Evolutionary conservation across 2,888 invertebrate genomes (phyloP), one percentile per base, ranked within the genome.

Genomic region (Eilema griseolum): DNA sequence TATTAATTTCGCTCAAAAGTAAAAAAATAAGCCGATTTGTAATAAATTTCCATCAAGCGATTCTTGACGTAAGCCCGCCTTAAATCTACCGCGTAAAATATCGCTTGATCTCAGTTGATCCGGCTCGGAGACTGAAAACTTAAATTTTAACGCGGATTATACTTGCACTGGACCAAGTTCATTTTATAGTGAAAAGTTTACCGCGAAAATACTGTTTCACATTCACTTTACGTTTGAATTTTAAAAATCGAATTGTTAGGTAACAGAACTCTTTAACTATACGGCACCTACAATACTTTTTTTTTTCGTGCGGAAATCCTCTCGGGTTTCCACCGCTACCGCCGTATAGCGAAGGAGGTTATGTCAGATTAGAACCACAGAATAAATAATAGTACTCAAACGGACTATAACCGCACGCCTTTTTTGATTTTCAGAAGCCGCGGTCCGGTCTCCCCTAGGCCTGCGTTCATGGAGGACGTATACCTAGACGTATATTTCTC

Each of bases 101-200:
- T 67, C 67, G 61, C 20, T 28, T 62, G 46, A 72, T 61, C 72
- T 46, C 33, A 33, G 66, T 68, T 77, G 76, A 83, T 77, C 81
- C 77, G 65, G 64, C 70, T 76, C 76, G 80, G 75, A 59, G 56
- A 73, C 76, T 75, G 78, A 81, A 80, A 83, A 82, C 81, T 83
- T 81, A 78, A 79, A 81, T 85, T 83, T 85, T 77, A 82, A 84
- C 80, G 72, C 74, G 74, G 83, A 80, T 85, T 78, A 82, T 75
- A 76, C 77, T 77, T 76, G 71, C 61, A 65, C 26, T 61, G 67
- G 52, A 46, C 24, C 69, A n/a, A 70, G 56, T 70, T 61, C 26
- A 66, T 61, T 69, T 64, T 64, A 57, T 60, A 60, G 31, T 69
- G 59, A 23, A 63, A 69, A 69, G 20, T 65, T 31, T 37, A 46